Conservation (phyloP, 2,797 vertebrate species). For the Periparus ater region DNA sequence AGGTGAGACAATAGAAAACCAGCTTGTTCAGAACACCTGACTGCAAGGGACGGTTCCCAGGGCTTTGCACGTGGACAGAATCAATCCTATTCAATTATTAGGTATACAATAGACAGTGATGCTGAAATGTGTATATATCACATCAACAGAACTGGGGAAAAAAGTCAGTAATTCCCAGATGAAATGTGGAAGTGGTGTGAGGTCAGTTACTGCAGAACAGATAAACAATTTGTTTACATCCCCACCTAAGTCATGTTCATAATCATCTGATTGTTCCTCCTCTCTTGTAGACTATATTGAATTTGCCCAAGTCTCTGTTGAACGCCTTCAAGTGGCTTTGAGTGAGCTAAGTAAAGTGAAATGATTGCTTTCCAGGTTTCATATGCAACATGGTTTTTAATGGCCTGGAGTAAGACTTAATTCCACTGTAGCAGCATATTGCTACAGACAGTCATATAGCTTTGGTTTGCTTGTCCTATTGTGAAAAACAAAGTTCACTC, state of each 20-base stretch:
- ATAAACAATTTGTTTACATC: neutral
- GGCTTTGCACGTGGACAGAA: neutral
- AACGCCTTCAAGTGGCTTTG: neutral
- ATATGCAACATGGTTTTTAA: neutral
- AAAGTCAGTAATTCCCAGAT: neutral
- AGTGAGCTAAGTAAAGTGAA: neutral
- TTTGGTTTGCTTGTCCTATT: neutral
- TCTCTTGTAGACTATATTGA: neutral
- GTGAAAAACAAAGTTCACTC: too few species aligned
- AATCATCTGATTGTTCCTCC: neutral
- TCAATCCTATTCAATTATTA: neutral
- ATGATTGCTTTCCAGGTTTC: neutral
- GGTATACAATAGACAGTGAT: neutral
- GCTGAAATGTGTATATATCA: neutral
- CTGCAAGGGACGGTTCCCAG: neutral
- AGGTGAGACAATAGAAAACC: neutral
- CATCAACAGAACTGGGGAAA: neutral
- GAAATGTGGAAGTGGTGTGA: neutral
- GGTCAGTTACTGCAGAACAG: neutral
- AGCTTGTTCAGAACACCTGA: neutral
- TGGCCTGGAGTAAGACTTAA: neutral
- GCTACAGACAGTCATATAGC: accelerated
- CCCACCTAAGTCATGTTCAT: neutral
- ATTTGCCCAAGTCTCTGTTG: neutral
- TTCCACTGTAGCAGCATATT: neutral